Evolutionary conservation across 2,888 invertebrate genomes (phyloP).

Genomic region (Lomographa bimaculata): DNA sequence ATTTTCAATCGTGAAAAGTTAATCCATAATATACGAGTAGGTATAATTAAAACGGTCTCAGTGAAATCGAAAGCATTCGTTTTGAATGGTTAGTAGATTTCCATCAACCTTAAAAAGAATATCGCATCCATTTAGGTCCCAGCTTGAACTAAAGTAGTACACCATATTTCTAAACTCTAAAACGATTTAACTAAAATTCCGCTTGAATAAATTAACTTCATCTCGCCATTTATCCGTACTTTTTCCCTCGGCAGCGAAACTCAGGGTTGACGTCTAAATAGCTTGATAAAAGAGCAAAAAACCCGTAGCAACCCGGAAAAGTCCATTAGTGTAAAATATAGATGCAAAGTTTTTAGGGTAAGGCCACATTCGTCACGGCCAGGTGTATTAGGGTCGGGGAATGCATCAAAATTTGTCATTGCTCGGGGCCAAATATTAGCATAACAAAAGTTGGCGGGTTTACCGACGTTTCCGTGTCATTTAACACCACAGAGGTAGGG

Average conservation of each 20-base stretch:
- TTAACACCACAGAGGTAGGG: conserved; percentile 40
- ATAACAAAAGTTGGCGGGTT: conserved; percentile 51
- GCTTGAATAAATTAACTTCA: conserved; percentile 20
- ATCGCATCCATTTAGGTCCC: no score
- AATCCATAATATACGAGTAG: no score
- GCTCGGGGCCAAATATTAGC: conserved; percentile 50
- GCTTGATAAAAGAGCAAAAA: conserved; percentile 26
- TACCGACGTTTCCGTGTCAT: conserved; percentile 44
- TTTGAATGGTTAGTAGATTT: no score
- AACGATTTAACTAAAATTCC: not conserved
- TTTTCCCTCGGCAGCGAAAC: conserved; percentile 19
- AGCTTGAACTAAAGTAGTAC: no score
- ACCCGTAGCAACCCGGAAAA: conserved; percentile 17
- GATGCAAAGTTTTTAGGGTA: conserved; percentile 28
- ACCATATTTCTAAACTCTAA: conserved; percentile 8
- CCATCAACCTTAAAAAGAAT: no score
- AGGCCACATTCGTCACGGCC: conserved; percentile 25
- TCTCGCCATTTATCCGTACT: conserved; percentile 15
- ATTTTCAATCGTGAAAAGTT: no score
- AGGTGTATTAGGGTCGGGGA: conserved; percentile 18
- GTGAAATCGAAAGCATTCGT: no score
- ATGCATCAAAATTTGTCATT: conserved; percentile 58
- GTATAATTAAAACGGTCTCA: no score
- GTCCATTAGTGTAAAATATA: conserved; percentile 26
- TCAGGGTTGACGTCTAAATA: conserved; percentile 24